Conservation (phyloP, 2,888 invertebrate genomes). For the Phanerotoma sp. region DNA sequence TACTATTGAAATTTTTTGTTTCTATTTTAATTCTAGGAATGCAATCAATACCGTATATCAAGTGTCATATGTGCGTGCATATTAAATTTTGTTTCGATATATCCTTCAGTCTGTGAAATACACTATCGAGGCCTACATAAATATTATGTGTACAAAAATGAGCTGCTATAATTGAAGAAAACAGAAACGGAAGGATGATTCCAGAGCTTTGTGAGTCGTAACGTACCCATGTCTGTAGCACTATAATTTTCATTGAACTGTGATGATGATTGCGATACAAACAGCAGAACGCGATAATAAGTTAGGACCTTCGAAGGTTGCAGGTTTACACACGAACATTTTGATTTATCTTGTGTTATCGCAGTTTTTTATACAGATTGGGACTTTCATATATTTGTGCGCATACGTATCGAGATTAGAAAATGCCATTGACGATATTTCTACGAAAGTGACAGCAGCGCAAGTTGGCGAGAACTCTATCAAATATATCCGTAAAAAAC, state of each 20-base stretch:
- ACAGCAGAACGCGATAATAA: constrained; percentile 19
- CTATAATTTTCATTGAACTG: constrained; percentile 4
- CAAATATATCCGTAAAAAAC: constrained; percentile 40
- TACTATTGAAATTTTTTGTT: no score
- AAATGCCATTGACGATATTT: constrained; percentile 37
- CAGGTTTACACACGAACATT: constrained; percentile 41
- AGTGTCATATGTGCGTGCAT: no score
- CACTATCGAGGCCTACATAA: no score
- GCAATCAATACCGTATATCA: no score
- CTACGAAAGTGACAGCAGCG: constrained; percentile 25
- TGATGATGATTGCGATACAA: constrained; percentile 24
- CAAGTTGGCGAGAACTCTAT: constrained; percentile 29
- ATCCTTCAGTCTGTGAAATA: no score
- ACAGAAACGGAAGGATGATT: background rate
- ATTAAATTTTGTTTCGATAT: no score
- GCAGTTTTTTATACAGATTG: constrained; percentile 49
- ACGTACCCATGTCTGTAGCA: constrained; percentile 2
- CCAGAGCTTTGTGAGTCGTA: constrained; percentile 5
- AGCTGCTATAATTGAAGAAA: background rate
- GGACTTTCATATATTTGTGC: constrained; percentile 50
- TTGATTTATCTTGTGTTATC: constrained; percentile 46
- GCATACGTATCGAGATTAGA: constrained; percentile 47
- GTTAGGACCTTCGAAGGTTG: constrained; percentile 30
- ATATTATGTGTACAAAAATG: no score
- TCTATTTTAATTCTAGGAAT: no score